phyloP scores from a whole-genome alignment of 2,797 vertebrate species.

The Falco biarmicus region DNA sequence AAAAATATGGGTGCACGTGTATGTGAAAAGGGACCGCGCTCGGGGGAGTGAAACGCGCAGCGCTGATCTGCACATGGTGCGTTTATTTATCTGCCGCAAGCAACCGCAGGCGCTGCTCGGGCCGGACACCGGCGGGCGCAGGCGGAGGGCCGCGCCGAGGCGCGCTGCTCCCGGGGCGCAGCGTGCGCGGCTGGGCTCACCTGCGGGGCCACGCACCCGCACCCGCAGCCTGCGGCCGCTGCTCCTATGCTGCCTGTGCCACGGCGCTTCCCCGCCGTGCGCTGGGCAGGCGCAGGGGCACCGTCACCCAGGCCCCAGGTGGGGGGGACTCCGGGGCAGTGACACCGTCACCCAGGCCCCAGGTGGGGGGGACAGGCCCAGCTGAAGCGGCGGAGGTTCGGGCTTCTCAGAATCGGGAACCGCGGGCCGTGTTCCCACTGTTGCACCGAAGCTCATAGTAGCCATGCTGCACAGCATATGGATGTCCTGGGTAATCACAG shows the following conservation, averaged over 20 bases:
- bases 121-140: neutral
- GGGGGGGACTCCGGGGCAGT: neutral
- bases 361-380: fast-evolving
- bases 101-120: too few relatives aligned
- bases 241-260: fast-evolving
- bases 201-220: neutral
- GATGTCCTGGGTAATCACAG: constrained; percentile 18
- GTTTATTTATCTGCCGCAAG: neutral
- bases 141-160: fast-evolving
- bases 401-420: neutral
- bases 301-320: too few relatives aligned
- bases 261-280: fast-evolving
- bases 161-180: fast-evolving
- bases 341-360: too few relatives aligned
- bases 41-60: too few relatives aligned
- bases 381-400: neutral
- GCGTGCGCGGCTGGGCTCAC: neutral
- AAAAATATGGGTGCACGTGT: too few relatives aligned
- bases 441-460: neutral
- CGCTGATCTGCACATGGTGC: fast-evolving
- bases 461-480: neutral
- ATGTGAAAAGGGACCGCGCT: too few relatives aligned
- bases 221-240: too few relatives aligned
- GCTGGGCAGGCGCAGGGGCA: fast-evolving
- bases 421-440: neutral